Evolutionary conservation across 2,113 vertebrate species (phyloP).

Genomic region (Mus spicilegus): DNA sequence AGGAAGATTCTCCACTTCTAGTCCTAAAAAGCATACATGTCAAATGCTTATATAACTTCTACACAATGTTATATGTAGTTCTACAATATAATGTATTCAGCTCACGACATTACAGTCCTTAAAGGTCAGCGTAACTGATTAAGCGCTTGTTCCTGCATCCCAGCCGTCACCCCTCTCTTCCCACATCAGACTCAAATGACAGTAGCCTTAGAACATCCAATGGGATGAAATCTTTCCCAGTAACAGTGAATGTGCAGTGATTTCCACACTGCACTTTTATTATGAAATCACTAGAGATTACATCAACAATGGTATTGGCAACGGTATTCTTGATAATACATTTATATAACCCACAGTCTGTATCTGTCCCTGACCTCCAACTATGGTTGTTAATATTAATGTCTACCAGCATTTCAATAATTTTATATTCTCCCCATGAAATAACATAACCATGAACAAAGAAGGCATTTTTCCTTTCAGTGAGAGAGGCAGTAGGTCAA

Average conservation of each 20-base stretch:
- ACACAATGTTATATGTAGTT: conserved; percentile 56
- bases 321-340: conserved; percentile 41
- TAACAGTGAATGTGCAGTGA: background rate
- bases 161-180: conserved; percentile 47
- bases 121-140: conserved; percentile 76
- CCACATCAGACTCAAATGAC: conserved; percentile 45
- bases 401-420: background rate
- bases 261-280: conserved; percentile 42
- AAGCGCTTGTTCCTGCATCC: conserved; percentile 32
- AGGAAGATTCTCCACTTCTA: conserved; percentile 37
- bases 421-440: background rate
- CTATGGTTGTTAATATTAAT: background rate
- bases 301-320: conserved; percentile 26
- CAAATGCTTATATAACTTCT: background rate
- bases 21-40: conserved; percentile 44
- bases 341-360: conserved; percentile 11
- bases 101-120: conserved; percentile 57
- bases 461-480: background rate
- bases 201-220: conserved; percentile 46
- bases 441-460: conserved; percentile 48
- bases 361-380: background rate
- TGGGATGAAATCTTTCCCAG: conserved; percentile 34
- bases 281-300: conserved; percentile 25
- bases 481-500: background rate
- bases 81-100: conserved; percentile 63